phyloP scores from a whole-genome alignment of 1,140 invertebrate genomes.

The Neoseiulus cucumeris region DNA sequence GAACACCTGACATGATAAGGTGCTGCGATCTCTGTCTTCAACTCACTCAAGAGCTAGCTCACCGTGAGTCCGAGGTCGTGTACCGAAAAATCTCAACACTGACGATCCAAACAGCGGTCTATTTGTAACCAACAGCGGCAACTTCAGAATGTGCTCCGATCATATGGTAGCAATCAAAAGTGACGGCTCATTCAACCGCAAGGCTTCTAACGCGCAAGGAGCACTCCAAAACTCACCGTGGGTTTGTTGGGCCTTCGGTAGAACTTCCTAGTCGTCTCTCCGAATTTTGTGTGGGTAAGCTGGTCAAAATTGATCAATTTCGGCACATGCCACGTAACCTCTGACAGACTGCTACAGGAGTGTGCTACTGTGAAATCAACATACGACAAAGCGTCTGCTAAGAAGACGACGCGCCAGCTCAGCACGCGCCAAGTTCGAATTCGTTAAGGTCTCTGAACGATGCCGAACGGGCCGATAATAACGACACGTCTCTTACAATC shows the following conservation, averaged over 20 bases:
- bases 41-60: too few species aligned
- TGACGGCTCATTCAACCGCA: not conserved
- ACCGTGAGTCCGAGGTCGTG: too few species aligned
- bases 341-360: not conserved
- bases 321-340: constrained; percentile 10
- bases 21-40: too few species aligned
- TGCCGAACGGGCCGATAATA: too few species aligned
- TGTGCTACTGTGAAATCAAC: not conserved
- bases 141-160: not conserved
- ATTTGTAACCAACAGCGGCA: not conserved
- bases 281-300: not conserved
- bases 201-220: not conserved
- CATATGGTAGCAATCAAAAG: constrained; percentile 1
- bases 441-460: too few species aligned
- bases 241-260: not conserved
- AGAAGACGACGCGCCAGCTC: constrained; percentile 9
- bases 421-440: not conserved
- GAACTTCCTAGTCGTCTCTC: not conserved
- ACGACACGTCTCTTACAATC: too few species aligned
- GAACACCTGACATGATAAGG: too few species aligned
- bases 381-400: not conserved
- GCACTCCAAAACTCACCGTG: not conserved
- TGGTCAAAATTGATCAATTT: not conserved
- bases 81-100: too few species aligned
- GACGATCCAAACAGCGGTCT: not conserved